A percentile compares a stretch with the other conserved stretches of the same genome.
phyloP scores from a whole-genome alignment of 2,113 vertebrate genomes.

The Cyanoderma ruficeps region DNA sequence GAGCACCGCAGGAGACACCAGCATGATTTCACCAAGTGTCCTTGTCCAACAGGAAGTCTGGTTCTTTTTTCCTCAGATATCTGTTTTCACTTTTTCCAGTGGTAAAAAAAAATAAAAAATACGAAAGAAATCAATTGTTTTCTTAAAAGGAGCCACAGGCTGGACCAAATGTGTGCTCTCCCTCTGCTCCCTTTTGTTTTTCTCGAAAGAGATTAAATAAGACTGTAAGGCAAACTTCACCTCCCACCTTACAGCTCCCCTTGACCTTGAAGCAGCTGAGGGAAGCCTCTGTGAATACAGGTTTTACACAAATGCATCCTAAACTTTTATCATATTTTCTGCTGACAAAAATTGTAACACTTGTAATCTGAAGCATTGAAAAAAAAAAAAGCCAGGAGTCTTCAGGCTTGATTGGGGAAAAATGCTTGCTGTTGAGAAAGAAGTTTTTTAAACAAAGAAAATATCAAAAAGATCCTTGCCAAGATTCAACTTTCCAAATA shows the following conservation, averaged over 20 bases:
- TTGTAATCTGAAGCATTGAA: background rate
- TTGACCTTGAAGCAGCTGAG: background rate
- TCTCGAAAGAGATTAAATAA: background rate
- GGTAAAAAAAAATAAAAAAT: constrained; percentile 1
- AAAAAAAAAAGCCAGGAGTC: background rate
- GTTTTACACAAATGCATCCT: background rate
- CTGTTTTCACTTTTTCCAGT: constrained; percentile 12
- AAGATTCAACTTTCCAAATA: background rate
- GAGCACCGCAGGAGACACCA: background rate
- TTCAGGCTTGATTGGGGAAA: background rate
- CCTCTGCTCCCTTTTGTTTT: background rate
- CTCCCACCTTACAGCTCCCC: background rate
- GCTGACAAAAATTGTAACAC: background rate
- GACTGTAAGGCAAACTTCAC: background rate
- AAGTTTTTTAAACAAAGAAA: background rate
- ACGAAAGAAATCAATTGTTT: background rate
- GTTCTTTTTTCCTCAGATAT: background rate
- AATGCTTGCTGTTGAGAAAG: background rate
- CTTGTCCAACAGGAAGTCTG: background rate
- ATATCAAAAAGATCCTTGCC: background rate
- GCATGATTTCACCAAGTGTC: background rate
- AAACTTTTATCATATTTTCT: background rate
- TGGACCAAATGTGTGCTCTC: background rate
- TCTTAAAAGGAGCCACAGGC: background rate
- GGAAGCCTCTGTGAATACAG: background rate